Percentiles rank a stretch among this genome's conserved stretches.
These are phyloP conservation scores for Pandemis cinnamomeana DNA, from an alignment of 2,888 invertebrate genomes.

Conservation along the genomic window DNA sequence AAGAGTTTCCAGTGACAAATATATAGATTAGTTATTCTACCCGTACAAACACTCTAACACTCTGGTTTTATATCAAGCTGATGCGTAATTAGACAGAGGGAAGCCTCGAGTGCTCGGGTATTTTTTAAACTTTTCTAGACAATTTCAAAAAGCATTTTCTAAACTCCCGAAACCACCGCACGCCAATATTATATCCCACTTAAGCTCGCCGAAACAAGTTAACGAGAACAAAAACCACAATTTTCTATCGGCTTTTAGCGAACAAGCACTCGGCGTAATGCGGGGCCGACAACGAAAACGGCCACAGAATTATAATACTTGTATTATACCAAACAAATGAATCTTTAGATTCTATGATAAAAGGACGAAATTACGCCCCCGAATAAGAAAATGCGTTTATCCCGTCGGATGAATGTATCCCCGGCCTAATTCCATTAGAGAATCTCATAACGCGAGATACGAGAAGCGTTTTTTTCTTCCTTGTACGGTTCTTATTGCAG, in stretches of 20 bases:
- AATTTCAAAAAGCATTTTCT: background rate
- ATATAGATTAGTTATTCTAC: too few species aligned
- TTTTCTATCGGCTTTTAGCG: constrained; percentile 32
- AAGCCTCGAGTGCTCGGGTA: too few species aligned
- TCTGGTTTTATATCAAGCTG: too few species aligned
- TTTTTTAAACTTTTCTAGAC: background rate
- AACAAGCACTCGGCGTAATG: constrained; percentile 33
- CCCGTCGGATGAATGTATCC: constrained; percentile 19
- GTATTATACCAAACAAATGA: constrained; percentile 13
- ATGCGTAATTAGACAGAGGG: too few species aligned
- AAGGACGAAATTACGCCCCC: constrained; percentile 17
- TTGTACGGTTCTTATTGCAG: constrained; percentile 18
- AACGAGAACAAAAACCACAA: constrained; percentile 29
- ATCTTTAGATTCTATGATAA: constrained; percentile 19
- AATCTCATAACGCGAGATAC: constrained; percentile 23
- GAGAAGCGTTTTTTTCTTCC: constrained; percentile 14
- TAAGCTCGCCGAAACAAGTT: constrained; percentile 19
- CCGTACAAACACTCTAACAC: too few species aligned
- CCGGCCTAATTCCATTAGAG: constrained; percentile 38
- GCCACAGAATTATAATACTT: constrained; percentile 29
- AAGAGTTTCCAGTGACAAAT: too few species aligned
- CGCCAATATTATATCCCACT: background rate
- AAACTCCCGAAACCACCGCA: background rate
- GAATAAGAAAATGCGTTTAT: constrained; percentile 39
- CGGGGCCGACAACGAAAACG: constrained; percentile 12